Conservation (phyloP, 2,888 invertebrate species). For the Seira sanloemensis region DNA sequence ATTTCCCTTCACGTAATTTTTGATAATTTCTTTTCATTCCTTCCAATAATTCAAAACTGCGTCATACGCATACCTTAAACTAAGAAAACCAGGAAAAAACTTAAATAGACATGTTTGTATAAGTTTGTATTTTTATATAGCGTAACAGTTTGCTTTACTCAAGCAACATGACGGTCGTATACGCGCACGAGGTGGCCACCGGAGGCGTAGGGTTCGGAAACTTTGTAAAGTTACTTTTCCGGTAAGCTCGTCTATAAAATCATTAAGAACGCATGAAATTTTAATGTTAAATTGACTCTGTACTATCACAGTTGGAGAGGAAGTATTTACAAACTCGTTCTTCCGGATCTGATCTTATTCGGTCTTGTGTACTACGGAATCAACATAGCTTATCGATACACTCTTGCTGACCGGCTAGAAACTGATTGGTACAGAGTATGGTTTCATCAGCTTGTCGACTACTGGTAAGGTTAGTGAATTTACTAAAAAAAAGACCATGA, state of each 20-base stretch:
- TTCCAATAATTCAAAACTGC: no score
- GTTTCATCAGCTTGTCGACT: conserved; percentile 8
- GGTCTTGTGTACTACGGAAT: conserved; percentile 75
- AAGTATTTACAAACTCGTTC: conserved; percentile 77
- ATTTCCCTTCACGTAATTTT: no score
- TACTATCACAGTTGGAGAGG: conserved; percentile 78
- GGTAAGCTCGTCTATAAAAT: conserved; percentile 77
- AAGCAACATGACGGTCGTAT: conserved; percentile 86
- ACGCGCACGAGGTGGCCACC: conserved; percentile 90
- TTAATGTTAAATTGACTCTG: conserved; percentile 33
- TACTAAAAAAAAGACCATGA: no score
- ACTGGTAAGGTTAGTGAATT: not conserved
- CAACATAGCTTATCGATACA: conserved; percentile 75
- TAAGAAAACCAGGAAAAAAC: no score
- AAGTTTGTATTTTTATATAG: no score
- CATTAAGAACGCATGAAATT: not conserved
- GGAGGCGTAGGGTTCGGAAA: conserved; percentile 88
- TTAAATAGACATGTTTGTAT: no score
- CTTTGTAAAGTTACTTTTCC: conserved; percentile 88
- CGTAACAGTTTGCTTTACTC: no score
- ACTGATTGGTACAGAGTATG: not conserved
- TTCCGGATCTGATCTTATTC: conserved; percentile 77
- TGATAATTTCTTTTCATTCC: no score
- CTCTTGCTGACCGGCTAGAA: not conserved
- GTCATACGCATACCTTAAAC: no score